Evolutionary conservation across 2,797 vertebrate genomes (phyloP).

Genomic region (Toxotes lorentzi): DNA sequence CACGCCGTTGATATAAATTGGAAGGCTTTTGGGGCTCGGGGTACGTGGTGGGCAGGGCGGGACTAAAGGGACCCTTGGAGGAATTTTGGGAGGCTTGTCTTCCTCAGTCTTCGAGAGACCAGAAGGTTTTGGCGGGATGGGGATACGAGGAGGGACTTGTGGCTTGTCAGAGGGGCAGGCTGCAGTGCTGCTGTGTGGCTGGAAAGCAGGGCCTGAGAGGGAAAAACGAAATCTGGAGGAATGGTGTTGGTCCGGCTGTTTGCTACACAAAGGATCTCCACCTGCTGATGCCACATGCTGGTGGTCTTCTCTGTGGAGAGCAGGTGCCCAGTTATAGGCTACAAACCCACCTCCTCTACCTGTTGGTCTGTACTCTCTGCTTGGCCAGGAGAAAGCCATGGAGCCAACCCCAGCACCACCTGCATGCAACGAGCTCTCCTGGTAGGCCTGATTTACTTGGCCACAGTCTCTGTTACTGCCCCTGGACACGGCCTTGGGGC

Average conservation of each 20-base stretch:
- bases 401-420: constrained; percentile 22
- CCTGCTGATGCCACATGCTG: constrained; percentile 35
- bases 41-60: constrained; percentile 90
- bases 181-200: constrained; percentile 55
- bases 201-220: constrained; percentile 84
- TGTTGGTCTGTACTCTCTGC: constrained; percentile 52
- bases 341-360: constrained; percentile 36
- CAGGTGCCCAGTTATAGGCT: constrained; percentile 45
- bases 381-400: constrained; percentile 74
- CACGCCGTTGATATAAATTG: constrained; percentile 95
- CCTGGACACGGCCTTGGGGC: constrained; percentile 66
- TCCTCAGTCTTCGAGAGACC: constrained; percentile 81
- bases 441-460: constrained; percentile 93
- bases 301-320: constrained; percentile 49
- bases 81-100: constrained; percentile 93
- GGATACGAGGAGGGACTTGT: constrained; percentile 92
- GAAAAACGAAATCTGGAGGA: constrained; percentile 83
- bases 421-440: constrained; percentile 75
- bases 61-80: constrained; percentile 91
- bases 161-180: constrained; percentile 85
- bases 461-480: constrained; percentile 88
- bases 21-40: constrained; percentile 95
- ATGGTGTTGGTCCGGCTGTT: constrained; percentile 72
- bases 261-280: constrained; percentile 55
- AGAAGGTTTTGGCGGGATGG: constrained; percentile 88